Evolutionary conservation across 23 tunicate genomes (phyloP), one percentile per base, ranked within the genome.

Genomic region (Diplosoma virens): DNA sequence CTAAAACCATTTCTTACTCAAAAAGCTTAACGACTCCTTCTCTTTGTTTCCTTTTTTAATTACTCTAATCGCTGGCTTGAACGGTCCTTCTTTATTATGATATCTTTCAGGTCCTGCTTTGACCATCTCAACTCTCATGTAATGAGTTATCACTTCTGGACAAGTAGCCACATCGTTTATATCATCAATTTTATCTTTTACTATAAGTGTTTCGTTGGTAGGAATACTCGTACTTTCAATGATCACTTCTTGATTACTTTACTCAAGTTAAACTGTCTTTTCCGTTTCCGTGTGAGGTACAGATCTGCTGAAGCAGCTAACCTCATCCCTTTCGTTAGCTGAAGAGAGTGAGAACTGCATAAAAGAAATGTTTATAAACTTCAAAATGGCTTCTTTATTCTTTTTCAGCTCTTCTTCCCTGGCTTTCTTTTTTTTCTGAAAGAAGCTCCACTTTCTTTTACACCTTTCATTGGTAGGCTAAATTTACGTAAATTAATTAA

Each of bases 31-130:
- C 26, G 52, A 67, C 27, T 67, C 74, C 52, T 67, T 67, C 74
- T 67, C 74, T 67, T 67, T 67, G 74, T 35, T 26, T 67, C 74
- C 52, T 67, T 67, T 52, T 67, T 67, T 67, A 35, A 67, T 37
- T 36, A 67, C 74, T 67, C 52, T 67, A 67, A 67, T 67, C 74
- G 74, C 74, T 67, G 74, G 74, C 74, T 67, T 34, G 74, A 67
- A 67, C 52, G 74, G 74, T 67, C 74, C 74, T 67, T 67, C 74
- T 67, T 67, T 67, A 67, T 72, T 67, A 26, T 72, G 78, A 47
- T 20, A 72, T 24, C 61, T 72, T 72, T 72, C 78, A 48, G 78
- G 78, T 26, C 63, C 78, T 47, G 33, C 31, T 72, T 72, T 72
- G 78, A 72, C 33, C 35, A 72, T 47, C 78, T 72, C 78, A 72